Evolutionary conservation across 2,888 invertebrate species (phyloP).

Genomic region (Arctia plantaginis): DNA sequence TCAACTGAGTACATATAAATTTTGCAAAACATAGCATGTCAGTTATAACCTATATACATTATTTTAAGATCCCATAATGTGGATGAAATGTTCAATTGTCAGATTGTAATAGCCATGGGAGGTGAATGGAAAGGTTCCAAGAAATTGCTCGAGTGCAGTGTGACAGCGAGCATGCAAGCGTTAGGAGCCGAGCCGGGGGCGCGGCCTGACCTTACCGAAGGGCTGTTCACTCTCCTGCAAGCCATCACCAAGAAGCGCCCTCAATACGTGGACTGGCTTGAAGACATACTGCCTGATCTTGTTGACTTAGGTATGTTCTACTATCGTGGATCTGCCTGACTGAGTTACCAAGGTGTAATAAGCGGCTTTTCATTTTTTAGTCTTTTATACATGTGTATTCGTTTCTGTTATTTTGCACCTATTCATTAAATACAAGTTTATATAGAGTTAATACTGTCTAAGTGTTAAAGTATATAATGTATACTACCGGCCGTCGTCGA

Average conservation of each 20-base stretch:
- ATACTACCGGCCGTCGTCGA: too few relatives aligned
- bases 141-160: constrained; percentile 64
- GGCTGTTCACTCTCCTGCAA: constrained; percentile 88
- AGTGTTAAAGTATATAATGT: too few relatives aligned
- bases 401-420: too few relatives aligned
- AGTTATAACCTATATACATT: neutral
- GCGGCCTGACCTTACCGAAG: constrained; percentile 90
- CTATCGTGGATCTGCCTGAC: neutral
- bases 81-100: constrained; percentile 19
- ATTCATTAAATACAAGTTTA: too few relatives aligned
- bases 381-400: too few relatives aligned
- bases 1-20: neutral
- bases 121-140: constrained; percentile 67
- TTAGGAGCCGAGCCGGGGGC: constrained; percentile 87
- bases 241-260: constrained; percentile 89
- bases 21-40: too few relatives aligned
- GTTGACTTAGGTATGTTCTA: constrained; percentile 67
- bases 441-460: too few relatives aligned
- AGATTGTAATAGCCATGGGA: constrained; percentile 79
- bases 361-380: neutral
- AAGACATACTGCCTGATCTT: constrained; percentile 67
- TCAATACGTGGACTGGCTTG: constrained; percentile 70
- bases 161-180: constrained; percentile 59
- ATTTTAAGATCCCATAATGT: neutral
- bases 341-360: neutral